A percentile compares a stretch with the other conserved stretches of the same genome.
phyloP scores from a whole-genome alignment of 92 coral and sea anemone species.

The Zoanthus gigantus region DNA sequence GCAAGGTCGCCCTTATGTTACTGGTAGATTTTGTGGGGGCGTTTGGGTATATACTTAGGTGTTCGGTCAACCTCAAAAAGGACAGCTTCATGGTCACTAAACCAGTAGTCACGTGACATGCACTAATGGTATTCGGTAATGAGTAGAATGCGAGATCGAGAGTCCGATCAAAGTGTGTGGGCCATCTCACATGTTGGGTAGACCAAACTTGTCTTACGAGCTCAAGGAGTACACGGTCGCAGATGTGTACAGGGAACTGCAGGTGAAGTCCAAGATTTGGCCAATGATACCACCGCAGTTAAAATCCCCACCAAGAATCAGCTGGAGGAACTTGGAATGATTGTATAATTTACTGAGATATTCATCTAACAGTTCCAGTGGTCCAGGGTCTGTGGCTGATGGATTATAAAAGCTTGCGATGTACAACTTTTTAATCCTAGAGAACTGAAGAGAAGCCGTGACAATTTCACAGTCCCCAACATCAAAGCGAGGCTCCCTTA shows the following conservation, averaged over 20 bases:
- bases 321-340: constrained; percentile 17
- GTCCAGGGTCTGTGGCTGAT: neutral
- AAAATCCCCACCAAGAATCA: neutral
- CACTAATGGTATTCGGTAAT: too few relatives aligned
- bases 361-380: neutral
- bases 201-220: neutral
- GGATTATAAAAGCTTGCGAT: constrained; percentile 35
- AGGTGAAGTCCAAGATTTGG: neutral
- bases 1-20: too few relatives aligned
- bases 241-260: neutral
- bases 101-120: too few relatives aligned
- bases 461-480: constrained; percentile 37
- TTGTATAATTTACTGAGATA: neutral
- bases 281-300: constrained; percentile 6
- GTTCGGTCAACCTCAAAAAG: too few relatives aligned
- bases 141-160: too few relatives aligned
- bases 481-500: constrained; percentile 37
- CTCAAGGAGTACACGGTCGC: neutral
- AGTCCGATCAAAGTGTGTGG: too few relatives aligned
- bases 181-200: neutral
- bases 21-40: too few relatives aligned
- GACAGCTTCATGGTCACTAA: too few relatives aligned
- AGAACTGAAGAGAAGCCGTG: constrained; percentile 47
- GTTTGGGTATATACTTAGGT: too few relatives aligned
- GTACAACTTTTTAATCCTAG: constrained; percentile 40